These are phyloP conservation scores for Oryzias melastigma DNA, from an alignment of 2,113 vertebrate species.

Conservation along the genomic window DNA sequence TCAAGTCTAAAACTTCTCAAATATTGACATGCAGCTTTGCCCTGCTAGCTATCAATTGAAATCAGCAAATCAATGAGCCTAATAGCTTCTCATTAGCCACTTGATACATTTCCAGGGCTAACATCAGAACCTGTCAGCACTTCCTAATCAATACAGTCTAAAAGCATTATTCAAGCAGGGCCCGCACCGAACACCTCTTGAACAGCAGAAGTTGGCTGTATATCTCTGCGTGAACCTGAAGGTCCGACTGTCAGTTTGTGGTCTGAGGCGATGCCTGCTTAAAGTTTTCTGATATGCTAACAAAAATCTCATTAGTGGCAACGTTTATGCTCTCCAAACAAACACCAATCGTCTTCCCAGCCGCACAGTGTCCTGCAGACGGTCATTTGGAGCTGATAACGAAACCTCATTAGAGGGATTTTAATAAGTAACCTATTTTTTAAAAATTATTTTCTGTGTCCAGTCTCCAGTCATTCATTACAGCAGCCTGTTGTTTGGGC, in stretches of 20 bases:
- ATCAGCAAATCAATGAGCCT: constrained; percentile 95
- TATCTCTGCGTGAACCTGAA: constrained; percentile 14
- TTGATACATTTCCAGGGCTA: constrained; percentile 88
- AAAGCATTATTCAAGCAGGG: constrained; percentile 82
- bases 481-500: constrained; percentile 63
- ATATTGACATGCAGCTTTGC: constrained; percentile 90
- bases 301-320: constrained; percentile 29
- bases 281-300: constrained; percentile 18
- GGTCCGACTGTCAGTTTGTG: constrained; percentile 6
- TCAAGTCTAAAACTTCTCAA: constrained; percentile 83
- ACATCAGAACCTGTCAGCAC: constrained; percentile 80
- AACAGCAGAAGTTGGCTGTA: constrained; percentile 53
- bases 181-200: constrained; percentile 62
- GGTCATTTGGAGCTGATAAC: constrained; percentile 29
- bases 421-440: constrained; percentile 44
- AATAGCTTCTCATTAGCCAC: constrained; percentile 94
- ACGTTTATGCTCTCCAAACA: constrained; percentile 17
- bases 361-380: constrained; percentile 18
- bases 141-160: constrained; percentile 84
- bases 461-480: constrained; percentile 38
- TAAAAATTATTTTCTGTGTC: constrained; percentile 26
- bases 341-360: constrained; percentile 13
- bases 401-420: constrained; percentile 45
- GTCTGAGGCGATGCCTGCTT: neutral
- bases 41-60: constrained; percentile 92